Evolutionary conservation across 2,888 invertebrate genomes (phyloP), one percentile per base, ranked within the genome.

Genomic region (Acronicta alni): DNA sequence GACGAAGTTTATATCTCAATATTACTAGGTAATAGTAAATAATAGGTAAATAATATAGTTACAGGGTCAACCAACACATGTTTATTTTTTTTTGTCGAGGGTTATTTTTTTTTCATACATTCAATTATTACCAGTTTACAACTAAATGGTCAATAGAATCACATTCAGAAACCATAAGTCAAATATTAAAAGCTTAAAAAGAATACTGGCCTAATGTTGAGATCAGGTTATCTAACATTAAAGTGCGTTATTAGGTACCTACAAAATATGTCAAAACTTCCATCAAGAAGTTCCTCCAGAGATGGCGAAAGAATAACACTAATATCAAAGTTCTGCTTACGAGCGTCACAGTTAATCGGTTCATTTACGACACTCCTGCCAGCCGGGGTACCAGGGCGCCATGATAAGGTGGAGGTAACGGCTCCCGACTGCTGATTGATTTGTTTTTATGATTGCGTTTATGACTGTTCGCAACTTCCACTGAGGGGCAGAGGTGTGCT

Each of bases 351-450:
- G 83, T 89, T 86, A 88, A 86, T 84, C 81, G 84, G 72, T 67
- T 82, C 88, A 80, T 89, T 89, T 89, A 89, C 84, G 89, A 85
- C 84, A 79, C 74, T 82, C 75, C 70, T 67, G 57, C 42, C 51
- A 38, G 55, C 52, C 56, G 38, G 41, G 66, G 72, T 62, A 67
- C 67, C 54, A 57, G 55, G 53, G 55, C 63, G 63, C 63, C 57
- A 77, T 69, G 59, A 61, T 65, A 53, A 75, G 72, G 77, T 56
- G 74, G 73, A 79, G 81, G 80, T 81, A 80, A 77, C 81, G 77
- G 75, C 76, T 72, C 74, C 66, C 64, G 70, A 72, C 68, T 82
- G 80, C 82, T 83, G 85, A 87, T 86, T 85, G 86, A 85, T 85
- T 80, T 82, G 82, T 82, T 84, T 83, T 86, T 85, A 86, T 79